Evolutionary conservation across 2,797 vertebrate species (phyloP).

Genomic region (Eulemur mongoz): DNA sequence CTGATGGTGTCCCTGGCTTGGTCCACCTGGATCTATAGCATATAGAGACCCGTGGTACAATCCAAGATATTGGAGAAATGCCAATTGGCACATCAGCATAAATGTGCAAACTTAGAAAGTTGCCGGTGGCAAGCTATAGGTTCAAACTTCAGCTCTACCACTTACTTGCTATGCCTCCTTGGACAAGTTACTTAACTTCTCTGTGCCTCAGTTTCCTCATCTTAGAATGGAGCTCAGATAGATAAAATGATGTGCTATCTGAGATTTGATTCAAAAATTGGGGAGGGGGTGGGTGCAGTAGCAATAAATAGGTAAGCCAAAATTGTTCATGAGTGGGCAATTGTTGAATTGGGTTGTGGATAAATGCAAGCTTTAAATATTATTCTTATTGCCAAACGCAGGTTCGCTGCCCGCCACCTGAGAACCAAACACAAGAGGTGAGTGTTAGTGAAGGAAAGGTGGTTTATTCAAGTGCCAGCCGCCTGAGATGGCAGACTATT

Average conservation of each 20-base stretch:
- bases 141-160: neutral
- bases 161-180: neutral
- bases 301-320: neutral
- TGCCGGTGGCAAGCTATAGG: neutral
- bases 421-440: neutral
- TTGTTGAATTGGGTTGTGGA: neutral
- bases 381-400: neutral
- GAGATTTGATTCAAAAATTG: neutral
- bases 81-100: neutral
- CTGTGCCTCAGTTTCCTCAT: neutral
- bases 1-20: neutral
- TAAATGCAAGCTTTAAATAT: neutral
- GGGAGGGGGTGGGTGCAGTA: accelerated
- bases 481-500: neutral
- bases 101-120: neutral
- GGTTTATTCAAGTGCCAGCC: too few relatives aligned
- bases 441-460: neutral
- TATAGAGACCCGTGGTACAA: neutral
- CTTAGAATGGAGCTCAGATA: neutral
- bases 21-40: neutral
- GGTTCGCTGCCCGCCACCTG: neutral
- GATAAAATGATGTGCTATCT: neutral
- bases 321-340: neutral
- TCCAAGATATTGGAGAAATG: neutral
- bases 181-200: neutral